Evolutionary conservation across 2,113 vertebrate species (phyloP), one percentile per base, ranked within the genome.

Genomic region (Columba livia): DNA sequence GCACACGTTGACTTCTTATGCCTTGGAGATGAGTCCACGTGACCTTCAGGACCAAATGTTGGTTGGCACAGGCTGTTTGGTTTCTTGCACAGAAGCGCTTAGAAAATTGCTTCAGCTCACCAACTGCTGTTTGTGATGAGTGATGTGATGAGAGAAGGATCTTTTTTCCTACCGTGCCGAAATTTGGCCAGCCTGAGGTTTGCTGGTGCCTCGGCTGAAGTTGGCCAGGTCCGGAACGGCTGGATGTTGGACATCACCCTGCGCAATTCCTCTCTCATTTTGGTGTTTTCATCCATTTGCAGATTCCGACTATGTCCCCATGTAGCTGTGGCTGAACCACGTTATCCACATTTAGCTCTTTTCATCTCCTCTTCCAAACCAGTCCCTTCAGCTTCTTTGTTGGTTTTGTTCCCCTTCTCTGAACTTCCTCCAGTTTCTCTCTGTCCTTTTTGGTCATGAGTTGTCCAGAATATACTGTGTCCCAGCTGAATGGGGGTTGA

Each of bases 281-380:
- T 42, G 56, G 62, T 94, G 74, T 88, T 89, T 91, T 79, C 79
- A 85, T 79, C 36, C 58, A 23, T 44, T 86, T 73, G 48, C 65
- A 70, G 90, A 66, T 96, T 82, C 85, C 0, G 5, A 19, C 65
- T 17, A 28, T 69, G 92, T 93, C 71, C 72, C 58, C 67, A 42
- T 4, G 4, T 85, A 82, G 66, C 94, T 94, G 66, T 88, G 2
- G 11, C 79, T 62, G 58, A 93, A 75, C 74, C 44, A 77, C 69
- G 50, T 77, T 66, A 57, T 69, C 79, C 85, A 15, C 91, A 88
- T 88, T 96, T 95, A 93, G 79, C 58, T 91, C 85, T 71, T 81
- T 32, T 91, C 73, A 96, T 94, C 85, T 75, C 38, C 19, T 84
- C 75, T 93, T 92, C 64, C 54, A 78, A 85, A 69, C 77, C 88